Base-by-base conservation (phyloP, 2,113 vertebrate species). In the Dromiciops gliroides region DNA sequence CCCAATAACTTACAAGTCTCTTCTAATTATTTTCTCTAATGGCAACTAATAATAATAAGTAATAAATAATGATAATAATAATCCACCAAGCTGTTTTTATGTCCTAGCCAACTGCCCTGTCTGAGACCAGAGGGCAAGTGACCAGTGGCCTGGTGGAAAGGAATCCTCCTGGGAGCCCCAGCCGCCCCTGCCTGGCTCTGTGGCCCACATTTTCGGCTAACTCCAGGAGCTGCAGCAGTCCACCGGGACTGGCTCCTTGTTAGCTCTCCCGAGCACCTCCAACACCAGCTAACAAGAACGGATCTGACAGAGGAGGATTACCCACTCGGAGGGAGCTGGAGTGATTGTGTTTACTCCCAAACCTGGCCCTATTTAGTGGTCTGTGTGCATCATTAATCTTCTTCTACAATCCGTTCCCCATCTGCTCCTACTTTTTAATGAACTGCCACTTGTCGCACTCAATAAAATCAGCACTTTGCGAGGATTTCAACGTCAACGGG, bases 391-490 rank as follows among this genome's bases (percentile, higher is more conserved):
- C 98, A 98, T 98, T 98, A 98, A 99, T 98, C 98, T 98, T 98
- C 98, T 97, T 97, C 98, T 98, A 98, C 98, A 98, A 98, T 98
- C 98, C 98, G 97, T 96, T 98, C 98, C 98, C 98, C 98, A 98
- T 98, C 98, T 98, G 98, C 98, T 98, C 98, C 98, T 98, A 98
- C 98, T 98, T 98, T 98, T 98, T 98, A 98, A 98, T 98, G 98
- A 98, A 98, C 98, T 98, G 98, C 98, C 98, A 98, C 98, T 98
- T 98, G 98, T 98, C 98, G 97, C 98, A 98, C 98, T 98, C 98
- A 98, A 98, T 98, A 98, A 98, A 98, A 98, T 98, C 98, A 98
- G 96, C 67, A 93, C 98, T 97, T 97, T 95, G 96, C 90, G 0
- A 94, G 97, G 97, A 98, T 96, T 94, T 96, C 97, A 44, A 97